Evolutionary conservation across 2,888 invertebrate genomes (phyloP), one percentile per base, ranked within the genome.

Genomic region (Cephus nigrinus): DNA sequence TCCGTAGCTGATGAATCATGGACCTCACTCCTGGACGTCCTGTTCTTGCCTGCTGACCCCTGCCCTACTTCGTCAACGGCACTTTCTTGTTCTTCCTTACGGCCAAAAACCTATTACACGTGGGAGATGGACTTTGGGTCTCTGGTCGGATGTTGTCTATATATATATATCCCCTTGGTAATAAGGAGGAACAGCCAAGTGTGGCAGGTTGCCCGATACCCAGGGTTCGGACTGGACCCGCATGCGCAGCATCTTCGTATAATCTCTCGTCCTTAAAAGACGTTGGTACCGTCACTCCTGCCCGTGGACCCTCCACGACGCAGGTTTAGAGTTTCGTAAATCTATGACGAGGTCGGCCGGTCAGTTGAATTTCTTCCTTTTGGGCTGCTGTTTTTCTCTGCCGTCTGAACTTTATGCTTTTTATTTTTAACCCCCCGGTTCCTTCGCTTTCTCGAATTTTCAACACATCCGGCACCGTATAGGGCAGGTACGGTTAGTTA

Each of bases 1-100:
- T 83, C 82, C 79, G 81, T 80, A 79, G 81, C 77, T 86, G 83
- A 86, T 87, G 86, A 87, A 87, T 87, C 87, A 87, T 84, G 82
- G 83, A 82, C 82, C 82, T 30, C 11, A 23, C 5, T 4, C 71
- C 71, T 30, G 74, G 35, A 12, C 33, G 12, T 12, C 23, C 11
- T 74, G 23, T 35, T 23, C 35, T 35, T 33, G 32, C 4, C 12
- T 23, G 23, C 11, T 34, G 30, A 9, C 30, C 35, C 12, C 73
- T 12, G 33, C 11, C 36, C 36, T 34, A 34, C 34, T 74, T 33
- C 74, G 30, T 15, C 74, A 33, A 12, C 31, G 71, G 31, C 31
- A 71, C 31, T 31, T 31, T 71, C 71, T 33, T 71, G 31, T 31
- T 2, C 71, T 31, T 31, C 11, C 31, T 23, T 31, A 71, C 9